Evolutionary conservation across 2,113 vertebrate species (phyloP), one percentile per base, ranked within the genome.

Genomic region (Poeciliopsis prolifica): DNA sequence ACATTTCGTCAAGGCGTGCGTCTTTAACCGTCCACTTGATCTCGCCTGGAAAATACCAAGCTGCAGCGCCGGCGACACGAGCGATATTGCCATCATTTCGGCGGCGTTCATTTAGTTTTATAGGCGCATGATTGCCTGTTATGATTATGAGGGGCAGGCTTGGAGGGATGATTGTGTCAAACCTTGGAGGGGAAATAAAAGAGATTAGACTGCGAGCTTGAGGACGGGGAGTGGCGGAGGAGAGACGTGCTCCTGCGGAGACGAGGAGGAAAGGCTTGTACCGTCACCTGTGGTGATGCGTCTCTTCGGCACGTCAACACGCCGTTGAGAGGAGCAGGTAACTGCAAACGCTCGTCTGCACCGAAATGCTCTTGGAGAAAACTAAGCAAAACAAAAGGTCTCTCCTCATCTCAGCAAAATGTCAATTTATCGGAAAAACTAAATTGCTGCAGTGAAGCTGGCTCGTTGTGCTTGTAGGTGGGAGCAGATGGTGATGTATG

Each of bases 71-170:
- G 42, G 42, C 35, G 29, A 17, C 33, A 51, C 58, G 51, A 75
- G 82, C 79, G 81, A 64, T 85, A 79, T 6, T 74, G 17, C 86
- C 74, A 80, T 82, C 28, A 88, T 91, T 72, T 89, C 13, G 65
- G 81, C 29, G n/a, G 80, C 66, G 79, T 81, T 85, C 5, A 89
- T 85, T 86, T 84, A 22, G 70, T 48, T 81, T 88, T 80, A 89
- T 68, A 70, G 75, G 80, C 35, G 29, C 60, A 44, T 70, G 83
- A 73, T 80, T 88, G 73, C 79, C 70, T 84, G 70, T 51, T 74
- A 86, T 81, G 75, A 72, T 70, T 33, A 51, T 71, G 19, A 31
- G 77, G 62, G 51, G 12, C 35, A 76, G 51, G 62, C 79, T 65
- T 69, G 68, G 68, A 54, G 70, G 61, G 66, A 69, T 75, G 64